Evolutionary conservation across 2,888 invertebrate species (phyloP), one percentile per base, ranked within the genome.

Genomic region (Maniola hyperantus): DNA sequence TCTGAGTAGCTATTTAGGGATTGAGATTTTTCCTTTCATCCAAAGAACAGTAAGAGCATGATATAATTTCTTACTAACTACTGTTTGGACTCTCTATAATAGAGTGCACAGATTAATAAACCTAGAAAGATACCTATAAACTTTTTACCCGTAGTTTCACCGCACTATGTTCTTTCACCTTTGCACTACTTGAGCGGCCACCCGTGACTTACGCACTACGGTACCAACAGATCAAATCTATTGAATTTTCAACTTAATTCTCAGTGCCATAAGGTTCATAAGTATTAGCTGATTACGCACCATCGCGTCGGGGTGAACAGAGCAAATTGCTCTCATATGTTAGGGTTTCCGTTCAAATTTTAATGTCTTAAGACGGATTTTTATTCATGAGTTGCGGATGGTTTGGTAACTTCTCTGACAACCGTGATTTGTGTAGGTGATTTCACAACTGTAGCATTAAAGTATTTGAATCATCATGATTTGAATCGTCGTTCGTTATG

Each of bases 91-190:
- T 26, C 26, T 26, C 26, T 26, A 26, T 26, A 26, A 50, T 6
- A 39, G 4, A 50, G 42, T 26, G 13, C 13, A 42, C 42, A 51
- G 61, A 50, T 36, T 51, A 65, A 67, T 64, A 60, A 64, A 67
- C 67, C 67, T 60, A 63, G 64, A 62, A 44, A 26, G 34, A 36
- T 48, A 60, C 46, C 58, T 60, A 60, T 53, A 65, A 60, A 65
- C n/a, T 51, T 53, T 59, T 60, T 60, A 60, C 60, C 46, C 54
- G 54, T 48, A 65, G 54, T 60, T 60, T 65, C 60, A 65, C 60
- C 60, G 60, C 34, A 54, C 60, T 53, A 60, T 75, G 76, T 76
- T 91, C 91, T 91, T 91, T 91, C 91, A 91, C 90, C 91, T 91
- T 88, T 91, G 91, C 84, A 86, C 91, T 78, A 90, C 79, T 83